Percentiles rank a stretch among this genome's conserved stretches.
phyloP scores from a whole-genome alignment of 2,888 invertebrate genomes.

The Zygaena filipendulae region DNA sequence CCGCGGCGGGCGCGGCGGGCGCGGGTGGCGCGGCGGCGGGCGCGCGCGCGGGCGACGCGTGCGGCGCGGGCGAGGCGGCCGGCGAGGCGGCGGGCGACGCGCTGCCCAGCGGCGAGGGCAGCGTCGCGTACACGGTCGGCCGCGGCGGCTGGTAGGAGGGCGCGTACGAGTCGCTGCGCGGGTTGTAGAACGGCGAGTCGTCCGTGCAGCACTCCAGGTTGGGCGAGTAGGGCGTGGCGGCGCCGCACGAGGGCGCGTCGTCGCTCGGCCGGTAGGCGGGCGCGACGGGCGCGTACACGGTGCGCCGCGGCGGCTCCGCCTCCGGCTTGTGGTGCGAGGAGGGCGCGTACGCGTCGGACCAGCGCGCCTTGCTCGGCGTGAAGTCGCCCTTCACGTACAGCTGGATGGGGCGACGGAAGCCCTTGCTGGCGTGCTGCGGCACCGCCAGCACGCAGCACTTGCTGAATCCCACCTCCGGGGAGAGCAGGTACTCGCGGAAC shows the following conservation, averaged over 20 bases:
- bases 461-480: conserved; percentile 91
- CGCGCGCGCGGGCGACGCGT: conserved; percentile 28
- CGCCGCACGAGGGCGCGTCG: conserved; percentile 61
- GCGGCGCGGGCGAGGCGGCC: conserved; percentile 45
- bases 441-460: conserved; percentile 88
- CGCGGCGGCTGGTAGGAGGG: conserved; percentile 61
- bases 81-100: conserved; percentile 52
- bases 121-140: conserved; percentile 59
- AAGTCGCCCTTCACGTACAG: conserved; percentile 73
- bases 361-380: conserved; percentile 70
- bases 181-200: conserved; percentile 64
- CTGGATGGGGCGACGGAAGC: conserved; percentile 87
- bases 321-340: conserved; percentile 70
- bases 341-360: conserved; percentile 74
- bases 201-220: conserved; percentile 53
- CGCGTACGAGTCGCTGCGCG: conserved; percentile 60
- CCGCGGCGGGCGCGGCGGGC: conserved; percentile 26
- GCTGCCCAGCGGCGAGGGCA: conserved; percentile 51
- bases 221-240: conserved; percentile 61
- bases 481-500: conserved; percentile 92
- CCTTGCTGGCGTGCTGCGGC: conserved; percentile 86
- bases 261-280: conserved; percentile 60
- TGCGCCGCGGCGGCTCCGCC: conserved; percentile 63
- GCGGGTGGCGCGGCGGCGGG: conserved; percentile 33
- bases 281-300: conserved; percentile 59